Percentiles rank a stretch among this genome's conserved stretches.
Evolutionary conservation across 2,113 vertebrate genomes (phyloP).

Genomic region (Marcusenius ussheri): DNA sequence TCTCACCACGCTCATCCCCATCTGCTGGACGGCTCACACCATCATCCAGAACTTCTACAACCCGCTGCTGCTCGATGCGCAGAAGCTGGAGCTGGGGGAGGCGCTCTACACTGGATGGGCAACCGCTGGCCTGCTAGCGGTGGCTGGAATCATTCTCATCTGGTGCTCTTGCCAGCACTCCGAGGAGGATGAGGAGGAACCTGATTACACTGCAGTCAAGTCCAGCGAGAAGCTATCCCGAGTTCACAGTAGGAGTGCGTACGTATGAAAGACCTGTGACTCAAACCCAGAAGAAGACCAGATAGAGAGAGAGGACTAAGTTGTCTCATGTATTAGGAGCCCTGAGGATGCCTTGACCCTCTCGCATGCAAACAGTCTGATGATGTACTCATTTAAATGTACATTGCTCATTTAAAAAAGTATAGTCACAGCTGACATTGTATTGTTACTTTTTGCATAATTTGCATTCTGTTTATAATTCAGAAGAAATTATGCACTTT

Average conservation of each 20-base stretch:
- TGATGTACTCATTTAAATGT: not conserved
- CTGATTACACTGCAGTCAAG: not conserved
- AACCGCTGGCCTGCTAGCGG: constrained; percentile 13
- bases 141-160: constrained; percentile 11
- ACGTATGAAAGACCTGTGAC: constrained; percentile 5
- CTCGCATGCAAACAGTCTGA: not conserved
- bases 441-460: not conserved
- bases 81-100: constrained; percentile 35
- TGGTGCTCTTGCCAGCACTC: not conserved
- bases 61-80: constrained; percentile 13
- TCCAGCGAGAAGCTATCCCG: not conserved
- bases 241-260: not conserved
- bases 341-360: not conserved
- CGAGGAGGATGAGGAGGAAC: not conserved
- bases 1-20: constrained; percentile 30
- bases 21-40: constrained; percentile 30
- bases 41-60: constrained; percentile 38
- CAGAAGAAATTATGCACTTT: not conserved
- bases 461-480: not conserved
- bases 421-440: not conserved
- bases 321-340: not conserved
- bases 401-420: not conserved
- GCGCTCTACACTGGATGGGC: constrained; percentile 37
- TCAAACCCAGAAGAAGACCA: not conserved
- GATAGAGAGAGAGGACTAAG: too few species aligned